Evolutionary conservation across 2,113 vertebrate species (phyloP).

Genomic region (Alosa alosa): DNA sequence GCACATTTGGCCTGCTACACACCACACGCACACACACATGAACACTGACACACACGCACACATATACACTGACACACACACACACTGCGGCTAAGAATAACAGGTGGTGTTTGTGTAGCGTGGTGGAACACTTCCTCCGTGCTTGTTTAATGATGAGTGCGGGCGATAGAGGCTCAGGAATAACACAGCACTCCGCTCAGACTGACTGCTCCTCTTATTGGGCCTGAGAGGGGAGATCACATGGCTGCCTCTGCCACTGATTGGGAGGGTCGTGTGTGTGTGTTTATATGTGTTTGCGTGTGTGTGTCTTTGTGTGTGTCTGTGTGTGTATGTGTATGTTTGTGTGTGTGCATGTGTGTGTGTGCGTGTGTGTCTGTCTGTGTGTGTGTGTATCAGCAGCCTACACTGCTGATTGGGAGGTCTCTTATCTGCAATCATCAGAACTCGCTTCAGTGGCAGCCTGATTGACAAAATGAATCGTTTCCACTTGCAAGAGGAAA

Average conservation of each 20-base stretch:
- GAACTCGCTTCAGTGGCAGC: not conserved
- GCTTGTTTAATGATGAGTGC: not conserved
- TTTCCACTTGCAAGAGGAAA: not conserved
- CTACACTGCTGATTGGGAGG: conserved; percentile 2
- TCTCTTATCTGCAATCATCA: not conserved
- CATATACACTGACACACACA: conserved; percentile 46
- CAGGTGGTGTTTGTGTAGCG: conserved; percentile 2
- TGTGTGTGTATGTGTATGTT: not conserved
- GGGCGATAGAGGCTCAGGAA: not conserved
- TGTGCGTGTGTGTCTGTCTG: not conserved
- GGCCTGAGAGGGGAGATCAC: too few species aligned
- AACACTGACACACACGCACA: conserved; percentile 45
- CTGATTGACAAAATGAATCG: conserved; percentile 9
- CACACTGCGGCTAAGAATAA: conserved; percentile 35
- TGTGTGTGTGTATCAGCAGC: not conserved
- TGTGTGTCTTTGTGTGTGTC: not conserved
- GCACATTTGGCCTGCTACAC: not conserved
- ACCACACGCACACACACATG: conserved; percentile 27
- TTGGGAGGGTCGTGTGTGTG: not conserved
- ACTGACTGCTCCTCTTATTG: too few species aligned
- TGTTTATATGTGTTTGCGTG: not conserved
- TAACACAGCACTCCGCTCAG: too few species aligned
- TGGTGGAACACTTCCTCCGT: conserved; percentile 2
- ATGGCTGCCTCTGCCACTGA: too few species aligned
- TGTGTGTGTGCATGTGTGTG: conserved; percentile 1